phyloP scores from a whole-genome alignment of 30 jellyfish, hydroid and myxozoan genomes.

The Cassiopea xamachana region DNA sequence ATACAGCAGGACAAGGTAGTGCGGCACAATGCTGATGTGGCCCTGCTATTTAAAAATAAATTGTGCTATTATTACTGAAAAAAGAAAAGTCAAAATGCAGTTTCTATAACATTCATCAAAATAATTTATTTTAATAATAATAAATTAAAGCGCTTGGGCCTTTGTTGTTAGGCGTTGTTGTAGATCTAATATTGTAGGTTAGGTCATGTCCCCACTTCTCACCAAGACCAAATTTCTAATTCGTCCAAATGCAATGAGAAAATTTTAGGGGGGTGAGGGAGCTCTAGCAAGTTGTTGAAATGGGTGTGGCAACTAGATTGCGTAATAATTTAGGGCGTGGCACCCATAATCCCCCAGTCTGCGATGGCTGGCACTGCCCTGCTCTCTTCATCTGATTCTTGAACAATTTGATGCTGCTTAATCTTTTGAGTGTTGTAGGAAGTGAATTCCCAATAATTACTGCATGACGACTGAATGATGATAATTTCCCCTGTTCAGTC shows the following conservation, averaged over 20 bases:
- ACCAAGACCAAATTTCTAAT: too few species aligned
- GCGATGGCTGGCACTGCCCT: too few species aligned
- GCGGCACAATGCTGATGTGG: conserved; percentile 23
- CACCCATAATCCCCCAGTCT: too few species aligned
- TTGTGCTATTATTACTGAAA: too few species aligned
- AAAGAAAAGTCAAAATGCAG: neutral
- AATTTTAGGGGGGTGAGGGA: too few species aligned
- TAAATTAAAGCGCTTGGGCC: neutral
- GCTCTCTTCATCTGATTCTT: neutral
- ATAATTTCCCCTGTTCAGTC: conserved; percentile 17
- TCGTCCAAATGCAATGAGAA: neutral
- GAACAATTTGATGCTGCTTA: neutral
- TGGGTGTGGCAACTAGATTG: too few species aligned
- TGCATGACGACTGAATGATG: neutral
- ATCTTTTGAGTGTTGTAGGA: neutral
- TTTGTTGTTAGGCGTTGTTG: neutral
- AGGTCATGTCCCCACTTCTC: too few species aligned
- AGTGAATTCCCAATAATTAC: neutral
- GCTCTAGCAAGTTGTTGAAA: too few species aligned
- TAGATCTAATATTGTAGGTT: neutral
- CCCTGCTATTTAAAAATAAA: neutral
- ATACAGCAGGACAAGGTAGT: neutral
- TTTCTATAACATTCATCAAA: too few species aligned
- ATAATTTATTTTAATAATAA: too few species aligned
- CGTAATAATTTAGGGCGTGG: too few species aligned